Evolutionary conservation across 1,140 invertebrate species (phyloP), one percentile per base, ranked within the genome.

Genomic region (Drosophila bocki): DNA sequence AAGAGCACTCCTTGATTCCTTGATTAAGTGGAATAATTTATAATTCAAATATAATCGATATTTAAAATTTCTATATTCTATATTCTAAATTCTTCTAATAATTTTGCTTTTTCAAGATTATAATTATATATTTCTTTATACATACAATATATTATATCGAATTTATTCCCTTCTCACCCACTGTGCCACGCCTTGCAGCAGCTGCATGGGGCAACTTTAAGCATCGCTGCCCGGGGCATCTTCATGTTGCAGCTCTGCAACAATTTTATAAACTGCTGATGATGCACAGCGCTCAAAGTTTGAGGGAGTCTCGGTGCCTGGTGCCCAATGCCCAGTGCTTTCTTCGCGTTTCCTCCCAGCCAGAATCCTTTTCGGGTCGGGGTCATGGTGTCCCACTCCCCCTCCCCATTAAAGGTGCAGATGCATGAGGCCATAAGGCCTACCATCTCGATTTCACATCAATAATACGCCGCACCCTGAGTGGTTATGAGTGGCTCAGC

Each of bases 261-360:
- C 75, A 78, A 79, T 79, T 79, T 79, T 69, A 79, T 79, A 79
- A 79, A 79, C 77, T 79, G 77, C 75, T 78, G 77, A 78, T 72
- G 75, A 72, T 65, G 77, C 75, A 61, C 75, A 71, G 77, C 47
- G 44, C 45, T 68, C 75, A 65, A 68, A 77, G 74, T 77, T 77
- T 60, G 33, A 33, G 54, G 32, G 39, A 56, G 54, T 59, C 33
- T 35, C 13, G 19, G 15, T 26, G 39, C 26, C 29, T 11, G 35
- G 11, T 29, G 29, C 19, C 29, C 8, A 0, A 3, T 48, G 42
- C 29, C 42, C 15, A 7, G 45, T 22, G 19, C 19, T 22, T 53
- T 39, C 33, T n/a, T 19, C 32, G 32, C 50, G 50, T 37, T 22
- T 19, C 33, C 15, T 22, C 51, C 33, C 19, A 22, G 5, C 12